These are phyloP conservation scores for Brenthis daphne DNA, from an alignment of 2,888 invertebrate species.

Conservation along the genomic window DNA sequence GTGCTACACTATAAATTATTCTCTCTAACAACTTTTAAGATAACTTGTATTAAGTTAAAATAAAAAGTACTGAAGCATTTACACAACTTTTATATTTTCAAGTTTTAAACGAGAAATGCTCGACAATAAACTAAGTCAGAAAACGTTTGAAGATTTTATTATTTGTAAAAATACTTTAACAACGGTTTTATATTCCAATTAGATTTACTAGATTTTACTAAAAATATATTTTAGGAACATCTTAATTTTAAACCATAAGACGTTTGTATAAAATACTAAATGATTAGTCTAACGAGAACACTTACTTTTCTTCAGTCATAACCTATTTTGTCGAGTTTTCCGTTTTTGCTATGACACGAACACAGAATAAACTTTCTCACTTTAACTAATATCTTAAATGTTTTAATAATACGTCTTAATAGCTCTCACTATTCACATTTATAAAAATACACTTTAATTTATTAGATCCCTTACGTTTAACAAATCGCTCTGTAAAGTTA, in stretches of 20 bases:
- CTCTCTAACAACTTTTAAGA: conserved; percentile 39
- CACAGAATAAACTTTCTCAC: not conserved
- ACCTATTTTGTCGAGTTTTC: not conserved
- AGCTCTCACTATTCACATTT: conserved; percentile 1
- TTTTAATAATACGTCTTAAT: not conserved
- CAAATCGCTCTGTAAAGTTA: conserved; percentile 11
- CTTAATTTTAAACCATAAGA: not conserved
- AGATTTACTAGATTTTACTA: not conserved
- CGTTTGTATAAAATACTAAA: conserved; percentile 1
- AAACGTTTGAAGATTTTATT: conserved; percentile 2
- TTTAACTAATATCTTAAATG: not conserved
- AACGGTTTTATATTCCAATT: conserved; percentile 7
- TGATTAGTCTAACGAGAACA: conserved; percentile 1
- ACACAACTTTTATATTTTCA: conserved; percentile 21
- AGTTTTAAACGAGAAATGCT: not conserved
- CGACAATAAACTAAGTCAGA: conserved; percentile 9
- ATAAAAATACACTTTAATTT: not conserved
- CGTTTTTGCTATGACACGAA: too few species aligned
- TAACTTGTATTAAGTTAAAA: conserved; percentile 21
- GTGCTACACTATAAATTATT: conserved; percentile 41
- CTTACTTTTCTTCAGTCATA: conserved; percentile 34
- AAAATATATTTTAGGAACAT: not conserved
- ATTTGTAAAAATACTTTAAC: conserved; percentile 5
- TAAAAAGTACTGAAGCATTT: conserved; percentile 23
- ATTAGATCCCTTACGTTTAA: not conserved